Conservation (phyloP, 2,797 vertebrate genomes). For the Periophthalmus magnuspinnatus region DNA sequence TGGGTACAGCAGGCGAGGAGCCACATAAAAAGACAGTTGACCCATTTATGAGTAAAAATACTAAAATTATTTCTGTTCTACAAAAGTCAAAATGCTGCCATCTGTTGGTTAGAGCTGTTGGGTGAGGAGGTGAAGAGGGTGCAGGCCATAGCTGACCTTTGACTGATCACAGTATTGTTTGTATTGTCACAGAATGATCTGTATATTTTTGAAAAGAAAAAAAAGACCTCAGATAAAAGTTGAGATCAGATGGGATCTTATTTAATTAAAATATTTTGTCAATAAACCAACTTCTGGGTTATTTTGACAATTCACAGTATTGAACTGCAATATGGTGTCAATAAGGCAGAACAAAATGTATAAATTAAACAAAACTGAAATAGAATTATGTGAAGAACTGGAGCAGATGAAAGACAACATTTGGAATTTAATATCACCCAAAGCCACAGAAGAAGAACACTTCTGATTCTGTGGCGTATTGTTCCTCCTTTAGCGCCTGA, state of each 20-base stretch:
- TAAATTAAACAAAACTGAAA: not conserved
- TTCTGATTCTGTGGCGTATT: not conserved
- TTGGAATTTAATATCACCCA: slow-evolving; percentile 7
- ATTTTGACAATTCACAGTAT: not conserved
- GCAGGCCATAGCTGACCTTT: slow-evolving; percentile 29
- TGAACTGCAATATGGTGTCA: not conserved
- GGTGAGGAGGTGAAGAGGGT: slow-evolving; percentile 10
- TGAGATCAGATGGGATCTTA: not conserved
- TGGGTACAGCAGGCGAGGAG: not conserved
- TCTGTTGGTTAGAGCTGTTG: slow-evolving; percentile 46
- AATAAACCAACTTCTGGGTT: not conserved
- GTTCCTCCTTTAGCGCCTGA: not conserved
- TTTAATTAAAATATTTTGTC: not conserved
- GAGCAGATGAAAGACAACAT: not conserved
- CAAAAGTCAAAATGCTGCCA: slow-evolving; percentile 48
- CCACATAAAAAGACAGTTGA: slow-evolving; percentile 21
- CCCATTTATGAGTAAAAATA: slow-evolving; percentile 9
- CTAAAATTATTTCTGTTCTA: not conserved
- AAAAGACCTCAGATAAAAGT: not conserved
- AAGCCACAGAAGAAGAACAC: slow-evolving; percentile 11
- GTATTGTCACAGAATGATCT: not conserved
- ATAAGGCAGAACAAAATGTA: not conserved
- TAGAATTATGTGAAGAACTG: not conserved
- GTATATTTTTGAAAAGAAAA: not conserved
- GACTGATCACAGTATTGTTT: not conserved